Evolutionary conservation across 2,888 invertebrate genomes (phyloP).

Genomic region (Oxystoma pomonae): DNA sequence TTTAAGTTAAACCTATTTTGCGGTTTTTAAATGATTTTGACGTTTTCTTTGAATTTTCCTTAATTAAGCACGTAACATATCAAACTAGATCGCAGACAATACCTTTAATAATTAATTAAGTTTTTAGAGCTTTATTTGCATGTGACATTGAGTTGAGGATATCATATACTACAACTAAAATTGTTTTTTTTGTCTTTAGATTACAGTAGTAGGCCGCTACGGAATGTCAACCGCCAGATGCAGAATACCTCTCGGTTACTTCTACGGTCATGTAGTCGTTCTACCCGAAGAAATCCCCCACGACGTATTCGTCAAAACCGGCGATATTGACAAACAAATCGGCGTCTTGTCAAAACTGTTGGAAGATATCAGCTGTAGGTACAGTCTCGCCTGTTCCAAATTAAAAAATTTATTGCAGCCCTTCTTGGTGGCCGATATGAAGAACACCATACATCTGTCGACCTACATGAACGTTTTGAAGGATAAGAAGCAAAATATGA

Average conservation of each 20-base stretch:
- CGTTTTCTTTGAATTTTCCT: too few relatives aligned
- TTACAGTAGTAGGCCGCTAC: conserved; percentile 87
- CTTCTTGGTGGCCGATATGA: conserved; percentile 72
- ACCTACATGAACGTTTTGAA: conserved; percentile 64
- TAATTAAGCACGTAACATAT: too few relatives aligned
- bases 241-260: conserved; percentile 88
- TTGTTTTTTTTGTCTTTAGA: too few relatives aligned
- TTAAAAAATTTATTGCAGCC: conserved; percentile 76
- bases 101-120: too few relatives aligned
- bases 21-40: too few relatives aligned
- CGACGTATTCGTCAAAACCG: conserved; percentile 40
- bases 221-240: conserved; percentile 89
- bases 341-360: conserved; percentile 64
- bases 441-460: conserved; percentile 78
- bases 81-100: too few relatives aligned
- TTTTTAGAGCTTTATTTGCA: too few relatives aligned
- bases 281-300: conserved; percentile 54
- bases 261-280: conserved; percentile 85
- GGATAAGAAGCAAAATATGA: conserved; percentile 36
- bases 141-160: too few relatives aligned
- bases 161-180: too few relatives aligned
- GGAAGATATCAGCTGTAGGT: conserved; percentile 76
- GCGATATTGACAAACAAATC: conserved; percentile 55
- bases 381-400: conserved; percentile 80
- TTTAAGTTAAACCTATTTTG: too few relatives aligned